Evolutionary conservation across 2,797 vertebrate genomes (phyloP).

Genomic region (Eremophila alpestris): DNA sequence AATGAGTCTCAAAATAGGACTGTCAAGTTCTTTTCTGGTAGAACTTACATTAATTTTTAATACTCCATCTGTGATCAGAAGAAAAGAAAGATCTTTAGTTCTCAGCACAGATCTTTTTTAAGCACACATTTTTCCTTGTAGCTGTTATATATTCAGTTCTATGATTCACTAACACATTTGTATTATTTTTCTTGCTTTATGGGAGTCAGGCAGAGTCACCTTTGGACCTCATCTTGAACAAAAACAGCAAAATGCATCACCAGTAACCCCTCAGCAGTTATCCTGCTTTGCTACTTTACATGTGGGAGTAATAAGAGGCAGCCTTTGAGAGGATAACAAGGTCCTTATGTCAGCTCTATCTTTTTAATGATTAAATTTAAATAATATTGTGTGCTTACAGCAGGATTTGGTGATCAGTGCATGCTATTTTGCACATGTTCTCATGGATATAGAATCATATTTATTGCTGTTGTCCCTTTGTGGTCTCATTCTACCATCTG

Average conservation of each 20-base stretch:
- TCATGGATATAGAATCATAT: background rate
- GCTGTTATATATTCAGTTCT: constrained; percentile 9
- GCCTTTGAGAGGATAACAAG: constrained; percentile 21
- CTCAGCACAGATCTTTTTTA: constrained; percentile 46
- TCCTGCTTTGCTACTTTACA: background rate
- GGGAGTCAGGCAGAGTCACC: background rate
- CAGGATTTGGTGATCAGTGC: background rate
- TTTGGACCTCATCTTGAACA: constrained; percentile 1
- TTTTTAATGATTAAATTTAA: constrained; percentile 1
- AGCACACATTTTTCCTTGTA: constrained; percentile 31
- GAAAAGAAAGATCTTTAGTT: constrained; percentile 62
- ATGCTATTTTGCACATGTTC: background rate
- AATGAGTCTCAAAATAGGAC: constrained; percentile 64
- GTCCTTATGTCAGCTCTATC: background rate
- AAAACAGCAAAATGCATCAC: background rate
- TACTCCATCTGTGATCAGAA: constrained; percentile 68
- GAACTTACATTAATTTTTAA: constrained; percentile 70
- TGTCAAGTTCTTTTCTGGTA: constrained; percentile 65
- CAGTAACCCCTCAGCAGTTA: background rate
- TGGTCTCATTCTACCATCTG: constrained; percentile 7
- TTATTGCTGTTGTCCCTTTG: constrained; percentile 5
- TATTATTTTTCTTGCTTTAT: constrained; percentile 10
- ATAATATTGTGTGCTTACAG: background rate
- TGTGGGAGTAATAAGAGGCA: constrained; percentile 4
- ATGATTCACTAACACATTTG: constrained; percentile 23